Conservation (phyloP, 2,888 invertebrate species). For the Zeuzera pyrina region DNA sequence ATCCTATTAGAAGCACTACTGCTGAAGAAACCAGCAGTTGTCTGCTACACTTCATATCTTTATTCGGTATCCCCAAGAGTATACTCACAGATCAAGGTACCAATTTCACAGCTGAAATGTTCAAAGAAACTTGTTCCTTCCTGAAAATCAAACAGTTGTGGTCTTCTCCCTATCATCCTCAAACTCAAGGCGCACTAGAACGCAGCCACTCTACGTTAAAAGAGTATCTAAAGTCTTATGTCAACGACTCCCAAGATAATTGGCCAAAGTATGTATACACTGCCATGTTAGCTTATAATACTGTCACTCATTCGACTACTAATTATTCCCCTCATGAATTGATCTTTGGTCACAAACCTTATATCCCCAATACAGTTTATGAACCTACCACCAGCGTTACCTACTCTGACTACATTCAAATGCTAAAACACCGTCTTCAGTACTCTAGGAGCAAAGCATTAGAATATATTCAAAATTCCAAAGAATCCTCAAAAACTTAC, state of each 20-base stretch:
- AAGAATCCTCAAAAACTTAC: neutral
- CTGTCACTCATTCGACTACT: slow-evolving; percentile 25
- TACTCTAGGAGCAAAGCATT: neutral
- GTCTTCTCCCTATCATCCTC: slow-evolving; percentile 20
- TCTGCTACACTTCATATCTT: slow-evolving; percentile 15
- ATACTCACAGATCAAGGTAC: slow-evolving; percentile 13
- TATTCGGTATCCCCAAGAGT: slow-evolving; percentile 11
- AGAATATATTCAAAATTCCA: neutral
- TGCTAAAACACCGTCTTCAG: neutral
- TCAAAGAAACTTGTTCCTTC: slow-evolving; percentile 21
- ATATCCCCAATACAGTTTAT: slow-evolving; percentile 20
- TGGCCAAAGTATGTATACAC: slow-evolving; percentile 25
- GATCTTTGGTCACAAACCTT: slow-evolving; percentile 23
- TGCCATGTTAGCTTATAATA: slow-evolving; percentile 29
- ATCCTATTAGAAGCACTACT: slow-evolving; percentile 9
- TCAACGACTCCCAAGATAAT: too few relatives aligned
- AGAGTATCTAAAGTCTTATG: too few relatives aligned
- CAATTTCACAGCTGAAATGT: slow-evolving; percentile 10
- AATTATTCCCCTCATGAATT: slow-evolving; percentile 19
- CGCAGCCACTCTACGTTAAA: too few relatives aligned
- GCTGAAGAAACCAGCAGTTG: slow-evolving; percentile 13
- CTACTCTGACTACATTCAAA: slow-evolving; percentile 16
- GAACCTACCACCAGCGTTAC: slow-evolving; percentile 8
- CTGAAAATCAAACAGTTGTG: slow-evolving; percentile 25
- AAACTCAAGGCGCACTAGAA: slow-evolving; percentile 17